phyloP scores from a whole-genome alignment of 64 coral and sea anemone genomes.

The Dendronephthya gigantea region DNA sequence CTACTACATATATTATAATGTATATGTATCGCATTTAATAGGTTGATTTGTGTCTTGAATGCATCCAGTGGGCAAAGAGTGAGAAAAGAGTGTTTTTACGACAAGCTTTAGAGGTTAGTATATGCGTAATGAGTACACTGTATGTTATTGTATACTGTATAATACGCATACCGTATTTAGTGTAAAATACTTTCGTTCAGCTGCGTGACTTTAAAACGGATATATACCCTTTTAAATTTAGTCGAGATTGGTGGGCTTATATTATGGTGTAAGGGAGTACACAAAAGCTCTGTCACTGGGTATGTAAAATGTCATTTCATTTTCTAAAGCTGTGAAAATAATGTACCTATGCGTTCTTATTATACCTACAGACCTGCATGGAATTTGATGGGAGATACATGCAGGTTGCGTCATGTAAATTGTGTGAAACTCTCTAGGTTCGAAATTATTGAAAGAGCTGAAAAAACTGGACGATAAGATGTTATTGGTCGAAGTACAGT shows the following conservation, averaged over 20 bases:
- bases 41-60: constrained; percentile 90
- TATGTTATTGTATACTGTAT: too few relatives aligned
- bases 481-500: constrained; percentile 87
- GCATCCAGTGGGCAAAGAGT: constrained; percentile 87
- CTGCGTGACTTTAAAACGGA: too few relatives aligned
- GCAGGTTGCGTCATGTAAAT: too few relatives aligned
- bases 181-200: too few relatives aligned
- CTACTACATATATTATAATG: not conserved
- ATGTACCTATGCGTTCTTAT: too few relatives aligned
- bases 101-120: constrained; percentile 78
- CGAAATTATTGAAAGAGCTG: constrained; percentile 84
- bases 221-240: too few relatives aligned
- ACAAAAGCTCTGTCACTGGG: constrained; percentile 75
- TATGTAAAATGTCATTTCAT: not conserved
- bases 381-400: too few relatives aligned
- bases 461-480: constrained; percentile 97
- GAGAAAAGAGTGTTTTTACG: constrained; percentile 87
- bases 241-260: constrained; percentile 80
- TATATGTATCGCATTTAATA: not conserved
- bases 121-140: too few relatives aligned
- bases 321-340: too few relatives aligned
- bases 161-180: too few relatives aligned
- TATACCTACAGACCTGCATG: too few relatives aligned
- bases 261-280: constrained; percentile 74
- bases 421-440: constrained; percentile 55